These are phyloP conservation scores for Physella acuta DNA, from an alignment of 1,140 invertebrate genomes.

Conservation along the genomic window DNA sequence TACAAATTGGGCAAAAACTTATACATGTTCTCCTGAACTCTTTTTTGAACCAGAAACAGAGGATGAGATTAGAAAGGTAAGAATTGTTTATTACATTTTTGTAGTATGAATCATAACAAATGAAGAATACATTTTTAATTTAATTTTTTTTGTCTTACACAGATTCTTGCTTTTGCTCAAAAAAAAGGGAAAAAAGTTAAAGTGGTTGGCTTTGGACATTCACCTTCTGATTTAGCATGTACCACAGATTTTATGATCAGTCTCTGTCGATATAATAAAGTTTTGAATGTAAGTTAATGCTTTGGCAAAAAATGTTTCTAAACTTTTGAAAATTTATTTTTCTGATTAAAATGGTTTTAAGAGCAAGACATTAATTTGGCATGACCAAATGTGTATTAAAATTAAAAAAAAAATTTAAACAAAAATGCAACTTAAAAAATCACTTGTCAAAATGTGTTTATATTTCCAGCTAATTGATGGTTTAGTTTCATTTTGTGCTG, in stretches of 20 bases:
- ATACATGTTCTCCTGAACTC: conserved; percentile 50
- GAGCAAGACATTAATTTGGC: too few relatives aligned
- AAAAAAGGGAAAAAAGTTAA: conserved; percentile 50
- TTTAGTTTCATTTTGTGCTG: too few relatives aligned
- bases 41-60: conserved; percentile 53
- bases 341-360: neutral
- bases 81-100: neutral
- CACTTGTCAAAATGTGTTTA: neutral
- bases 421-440: neutral
- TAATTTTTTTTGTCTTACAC: conserved; percentile 7
- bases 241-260: conserved; percentile 56
- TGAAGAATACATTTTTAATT: neutral
- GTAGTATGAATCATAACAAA: neutral
- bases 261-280: conserved; percentile 47
- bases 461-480: neutral
- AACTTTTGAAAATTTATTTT: neutral
- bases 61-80: conserved; percentile 40
- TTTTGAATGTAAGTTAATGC: conserved; percentile 42
- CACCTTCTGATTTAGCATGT: conserved; percentile 55
- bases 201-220: conserved; percentile 56
- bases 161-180: conserved; percentile 51
- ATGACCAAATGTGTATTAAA: too few relatives aligned
- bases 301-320: neutral
- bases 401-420: neutral
- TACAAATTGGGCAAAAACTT: conserved; percentile 57